Base-by-base conservation (phyloP, 2,113 vertebrate species). In the Mastomys coucha region DNA sequence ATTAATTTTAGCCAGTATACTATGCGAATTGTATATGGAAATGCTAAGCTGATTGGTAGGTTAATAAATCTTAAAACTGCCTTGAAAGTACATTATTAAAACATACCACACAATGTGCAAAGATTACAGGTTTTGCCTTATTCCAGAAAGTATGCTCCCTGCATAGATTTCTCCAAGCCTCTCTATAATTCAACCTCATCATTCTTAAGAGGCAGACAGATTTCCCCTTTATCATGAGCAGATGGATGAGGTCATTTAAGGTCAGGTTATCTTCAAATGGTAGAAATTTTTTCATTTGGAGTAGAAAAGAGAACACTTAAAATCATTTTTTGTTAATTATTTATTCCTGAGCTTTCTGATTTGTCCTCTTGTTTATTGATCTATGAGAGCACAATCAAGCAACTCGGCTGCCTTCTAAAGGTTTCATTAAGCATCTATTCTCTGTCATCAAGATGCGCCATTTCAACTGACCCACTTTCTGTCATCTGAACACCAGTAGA, bases 321-420 rank as follows among this genome's bases (percentile, higher is more conserved):
- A 96, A 95, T 94, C 89, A 89, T 97, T 97, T 96, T 96, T 80
- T 91, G 93, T 98, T 95, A 97, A 97, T 97, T 95, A 98, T 98
- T 97, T 95, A 98, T 96, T 97, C 82, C 69, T 93, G 28, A 92
- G 78, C 77, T 93, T 95, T 96, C 67, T 92, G 56, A 95, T 89
- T 93, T 94, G 94, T 92, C 70, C 63, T 95, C 96, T 89, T 72
- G 42, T 53, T 19, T 95, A 97, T 97, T 95, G 96, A 98, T 97
- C 93, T 84, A 56, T 4, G 13, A 65, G 39, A 96, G 82, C 67
- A 91, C 31, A 89, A 89, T 89, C 49, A 91, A 96, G 93, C 31
- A 93, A 91, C 86, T 82, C 85, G 28, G 73, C 73, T 88, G 82
- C 94, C 93, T 97, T 80, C 92, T 89, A 89, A 94, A 96, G 94